Conservation (phyloP, 2,888 invertebrate genomes). For the Pyrrhosoma nymphula region DNA sequence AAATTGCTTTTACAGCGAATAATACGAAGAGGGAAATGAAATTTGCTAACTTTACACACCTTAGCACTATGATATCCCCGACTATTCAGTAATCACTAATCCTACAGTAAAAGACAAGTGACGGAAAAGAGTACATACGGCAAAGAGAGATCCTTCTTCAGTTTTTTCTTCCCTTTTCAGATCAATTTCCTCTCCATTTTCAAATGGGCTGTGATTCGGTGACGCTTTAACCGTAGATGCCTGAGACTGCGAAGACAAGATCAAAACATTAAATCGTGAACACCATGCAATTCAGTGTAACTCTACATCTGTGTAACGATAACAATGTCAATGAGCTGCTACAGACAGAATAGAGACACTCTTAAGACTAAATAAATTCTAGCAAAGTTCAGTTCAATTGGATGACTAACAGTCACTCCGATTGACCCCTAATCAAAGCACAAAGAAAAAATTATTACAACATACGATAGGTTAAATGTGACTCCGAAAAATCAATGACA, state of each 20-base stretch:
- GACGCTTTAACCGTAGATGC: slow-evolving; percentile 4
- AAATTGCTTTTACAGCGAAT: no score
- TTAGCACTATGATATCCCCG: no score
- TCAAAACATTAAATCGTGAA: neutral
- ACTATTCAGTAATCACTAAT: no score
- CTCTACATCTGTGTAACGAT: neutral
- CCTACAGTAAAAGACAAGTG: no score
- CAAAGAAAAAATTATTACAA: neutral
- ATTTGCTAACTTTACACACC: no score
- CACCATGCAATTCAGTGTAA: neutral
- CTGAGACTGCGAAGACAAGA: neutral
- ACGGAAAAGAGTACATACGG: neutral
- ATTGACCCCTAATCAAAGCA: neutral
- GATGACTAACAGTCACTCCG: slow-evolving; percentile 7
- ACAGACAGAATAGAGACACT: neutral
- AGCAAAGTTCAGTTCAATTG: neutral
- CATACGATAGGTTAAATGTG: neutral
- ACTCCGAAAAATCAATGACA: neutral
- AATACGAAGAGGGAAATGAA: no score
- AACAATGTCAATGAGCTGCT: neutral
- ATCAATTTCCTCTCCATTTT: slow-evolving; percentile 63
- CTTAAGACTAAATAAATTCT: neutral
- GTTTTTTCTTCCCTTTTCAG: slow-evolving; percentile 51
- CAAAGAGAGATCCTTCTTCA: slow-evolving; percentile 27
- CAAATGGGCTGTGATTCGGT: slow-evolving; percentile 51